Evolutionary conservation across 2,797 vertebrate species (phyloP), one percentile per base, ranked within the genome.

Genomic region (Clarias fuscus): DNA sequence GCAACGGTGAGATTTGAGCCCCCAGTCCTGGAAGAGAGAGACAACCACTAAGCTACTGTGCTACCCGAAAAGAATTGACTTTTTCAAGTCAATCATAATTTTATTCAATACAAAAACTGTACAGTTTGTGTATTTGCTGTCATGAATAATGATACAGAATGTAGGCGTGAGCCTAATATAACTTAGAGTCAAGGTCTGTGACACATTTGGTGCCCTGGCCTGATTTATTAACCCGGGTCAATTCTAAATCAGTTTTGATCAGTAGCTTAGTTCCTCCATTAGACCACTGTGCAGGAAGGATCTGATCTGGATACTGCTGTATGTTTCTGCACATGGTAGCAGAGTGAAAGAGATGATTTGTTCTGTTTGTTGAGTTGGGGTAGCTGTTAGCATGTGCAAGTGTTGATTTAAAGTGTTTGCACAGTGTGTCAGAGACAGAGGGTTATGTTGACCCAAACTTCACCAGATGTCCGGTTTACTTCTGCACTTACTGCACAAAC

Each of bases 381-480:
- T 88, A 87, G 86, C 85, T 82, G 85, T 84, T 77, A 48, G 79
- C 68, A 53, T 53, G 48, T 65, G 22, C 73, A 71, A 33, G 76
- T 86, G 84, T 82, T 87, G 76, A 85, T 89, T 81, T 84, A 88
- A 85, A 78, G 72, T 75, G 73, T 78, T 88, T 86, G 84, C 56
- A 82, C 81, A 76, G 62, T 58, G 76, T 62, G 83, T 85, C 27
- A 58, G 37, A 40, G 43, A 82, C 37, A 40, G 37, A 83, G 40
- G 30, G 53, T 83, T 84, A 65, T 81, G 53, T 83, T 85, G 81
- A 71, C 84, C 61, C 43, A 64, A 64, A 73, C 77, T 88, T 72
- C n/a, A 65, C 53, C 87, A 88, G 86, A 88, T 88, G 86, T 89
- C 89, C 76, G n/a, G 70, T 84, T 84, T 85, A 65, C 62, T 84